Evolutionary conservation across 2,888 invertebrate genomes (phyloP).

Genomic region (Cinara cedri): DNA sequence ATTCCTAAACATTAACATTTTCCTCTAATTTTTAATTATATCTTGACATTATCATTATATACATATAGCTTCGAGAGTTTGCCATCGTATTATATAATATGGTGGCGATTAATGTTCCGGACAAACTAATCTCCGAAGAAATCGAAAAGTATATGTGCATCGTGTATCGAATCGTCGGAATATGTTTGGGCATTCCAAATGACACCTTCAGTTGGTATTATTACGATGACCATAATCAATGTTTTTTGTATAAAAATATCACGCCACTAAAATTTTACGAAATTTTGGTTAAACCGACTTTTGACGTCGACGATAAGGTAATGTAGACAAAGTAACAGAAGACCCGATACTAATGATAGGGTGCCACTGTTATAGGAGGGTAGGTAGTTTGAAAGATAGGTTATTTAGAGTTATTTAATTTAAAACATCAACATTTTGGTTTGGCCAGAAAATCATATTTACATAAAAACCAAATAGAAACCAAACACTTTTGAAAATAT

Average conservation of each 20-base stretch:
- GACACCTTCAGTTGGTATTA: conserved; percentile 83
- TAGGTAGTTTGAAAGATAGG: too few species aligned
- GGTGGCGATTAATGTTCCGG: conserved; percentile 69
- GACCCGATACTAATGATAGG: too few species aligned
- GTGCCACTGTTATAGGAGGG: too few species aligned
- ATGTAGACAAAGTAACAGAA: too few species aligned
- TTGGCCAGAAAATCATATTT: too few species aligned
- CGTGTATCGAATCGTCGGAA: conserved; percentile 81
- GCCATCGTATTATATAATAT: conserved; percentile 74
- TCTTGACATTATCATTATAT: too few species aligned
- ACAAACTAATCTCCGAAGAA: conserved; percentile 69
- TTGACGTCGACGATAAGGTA: conserved; percentile 83
- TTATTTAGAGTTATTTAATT: too few species aligned
- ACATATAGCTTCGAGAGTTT: conserved; percentile 76
- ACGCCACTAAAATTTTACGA: conserved; percentile 82
- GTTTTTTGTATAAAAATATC: conserved; percentile 75
- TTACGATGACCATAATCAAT: conserved; percentile 76
- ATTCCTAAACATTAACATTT: too few species aligned
- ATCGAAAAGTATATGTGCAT: conserved; percentile 76
- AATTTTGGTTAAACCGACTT: conserved; percentile 76
- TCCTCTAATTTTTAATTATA: too few species aligned
- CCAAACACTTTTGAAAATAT: too few species aligned
- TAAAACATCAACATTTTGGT: too few species aligned
- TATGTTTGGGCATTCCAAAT: conserved; percentile 83
- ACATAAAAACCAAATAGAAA: too few species aligned